phyloP scores from a whole-genome alignment of 2,888 invertebrate species.

The Prenolepis imparis region DNA sequence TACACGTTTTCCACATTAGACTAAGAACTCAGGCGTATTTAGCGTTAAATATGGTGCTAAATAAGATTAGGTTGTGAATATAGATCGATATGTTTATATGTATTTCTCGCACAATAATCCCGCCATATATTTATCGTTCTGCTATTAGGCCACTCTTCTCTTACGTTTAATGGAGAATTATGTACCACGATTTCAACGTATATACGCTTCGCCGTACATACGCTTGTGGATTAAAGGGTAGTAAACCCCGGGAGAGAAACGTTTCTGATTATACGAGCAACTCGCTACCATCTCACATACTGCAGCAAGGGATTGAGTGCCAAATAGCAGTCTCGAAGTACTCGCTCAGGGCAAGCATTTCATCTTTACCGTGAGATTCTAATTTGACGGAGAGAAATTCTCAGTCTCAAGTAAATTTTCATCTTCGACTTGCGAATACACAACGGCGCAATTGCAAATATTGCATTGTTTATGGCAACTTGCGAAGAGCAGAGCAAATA shows the following conservation, averaged over 20 bases:
- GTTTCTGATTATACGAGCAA: slow-evolving; percentile 30
- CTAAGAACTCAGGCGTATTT: neutral
- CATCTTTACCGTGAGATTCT: neutral
- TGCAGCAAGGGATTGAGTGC: neutral
- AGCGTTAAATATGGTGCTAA: slow-evolving; percentile 21
- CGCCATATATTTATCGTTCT: neutral
- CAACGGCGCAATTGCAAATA: slow-evolving; percentile 8
- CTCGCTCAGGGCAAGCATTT: neutral
- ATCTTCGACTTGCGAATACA: neutral
- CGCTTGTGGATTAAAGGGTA: slow-evolving; percentile 36
- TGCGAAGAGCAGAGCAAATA: neutral
- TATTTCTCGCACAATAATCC: neutral
- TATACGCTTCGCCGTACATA: slow-evolving; percentile 29
- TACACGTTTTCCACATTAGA: neutral
- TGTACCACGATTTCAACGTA: slow-evolving; percentile 16
- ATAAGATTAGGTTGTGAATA: slow-evolving; percentile 21
- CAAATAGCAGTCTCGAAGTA: slow-evolving; percentile 19
- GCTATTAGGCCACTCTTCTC: slow-evolving; percentile 1
- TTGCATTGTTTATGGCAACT: neutral
- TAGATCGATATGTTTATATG: neutral
- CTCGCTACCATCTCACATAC: neutral
- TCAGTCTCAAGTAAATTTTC: neutral
- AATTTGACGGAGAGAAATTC: neutral
- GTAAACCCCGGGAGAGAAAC: slow-evolving; percentile 36
- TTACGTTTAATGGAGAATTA: slow-evolving; percentile 24